phyloP scores from a whole-genome alignment of 2,797 vertebrate species.

The Propithecus perrieri region DNA sequence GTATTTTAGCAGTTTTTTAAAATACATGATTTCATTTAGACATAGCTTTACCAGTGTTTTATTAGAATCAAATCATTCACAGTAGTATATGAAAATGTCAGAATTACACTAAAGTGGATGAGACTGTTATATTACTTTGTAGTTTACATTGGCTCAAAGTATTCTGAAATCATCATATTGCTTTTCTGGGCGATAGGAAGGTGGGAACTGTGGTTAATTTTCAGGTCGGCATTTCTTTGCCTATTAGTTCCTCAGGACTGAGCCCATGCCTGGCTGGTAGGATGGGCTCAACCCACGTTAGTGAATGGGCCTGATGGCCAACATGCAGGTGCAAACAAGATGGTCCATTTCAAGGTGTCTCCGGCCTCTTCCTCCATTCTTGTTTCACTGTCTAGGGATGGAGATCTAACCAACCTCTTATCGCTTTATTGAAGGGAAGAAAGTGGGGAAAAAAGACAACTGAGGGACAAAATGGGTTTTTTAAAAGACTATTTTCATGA shows the following conservation, averaged over 20 bases:
- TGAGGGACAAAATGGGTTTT: neutral
- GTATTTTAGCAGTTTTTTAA: constrained; percentile 6
- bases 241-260: neutral
- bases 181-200: neutral
- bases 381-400: neutral
- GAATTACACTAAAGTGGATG: neutral
- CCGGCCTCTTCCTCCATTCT: neutral
- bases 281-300: neutral
- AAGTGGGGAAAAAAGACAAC: neutral
- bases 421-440: neutral
- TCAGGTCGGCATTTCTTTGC: neutral
- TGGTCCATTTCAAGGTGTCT: neutral
- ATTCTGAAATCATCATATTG: neutral
- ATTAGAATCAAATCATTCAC: neutral
- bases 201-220: neutral
- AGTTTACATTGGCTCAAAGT: neutral
- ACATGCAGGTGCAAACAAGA: neutral
- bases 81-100: neutral
- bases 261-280: neutral
- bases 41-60: neutral
- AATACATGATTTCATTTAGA: constrained; percentile 7
- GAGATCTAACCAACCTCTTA: neutral
- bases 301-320: neutral
- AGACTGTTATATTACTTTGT: neutral
- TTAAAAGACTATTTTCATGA: neutral